Conservation (phyloP, 2,797 vertebrate genomes). For the Pelochelys cantorii region DNA sequence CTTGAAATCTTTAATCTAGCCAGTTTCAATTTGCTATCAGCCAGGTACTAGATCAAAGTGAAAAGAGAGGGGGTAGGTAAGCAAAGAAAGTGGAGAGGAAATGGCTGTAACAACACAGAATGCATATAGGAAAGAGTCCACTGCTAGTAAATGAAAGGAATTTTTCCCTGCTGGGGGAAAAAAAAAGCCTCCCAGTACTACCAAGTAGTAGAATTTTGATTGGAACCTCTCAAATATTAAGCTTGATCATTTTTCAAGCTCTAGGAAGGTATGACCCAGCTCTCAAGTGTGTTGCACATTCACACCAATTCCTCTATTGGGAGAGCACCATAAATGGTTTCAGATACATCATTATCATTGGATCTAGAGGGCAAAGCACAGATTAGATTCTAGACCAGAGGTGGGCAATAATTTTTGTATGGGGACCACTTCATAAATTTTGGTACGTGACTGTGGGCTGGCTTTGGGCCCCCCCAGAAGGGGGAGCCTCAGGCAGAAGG, state of each 20-base stretch:
- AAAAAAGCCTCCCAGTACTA: no score
- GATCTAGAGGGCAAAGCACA: no score
- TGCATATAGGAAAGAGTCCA: not conserved
- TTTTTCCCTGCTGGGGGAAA: not conserved
- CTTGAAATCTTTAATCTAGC: not conserved
- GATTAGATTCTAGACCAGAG: no score
- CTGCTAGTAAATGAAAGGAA: not conserved
- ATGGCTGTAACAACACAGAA: not conserved
- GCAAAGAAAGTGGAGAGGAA: not conserved
- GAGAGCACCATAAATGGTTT: not conserved
- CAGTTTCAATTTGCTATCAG: not conserved
- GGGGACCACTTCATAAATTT: no score
- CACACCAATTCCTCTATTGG: not conserved
- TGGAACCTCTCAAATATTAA: not conserved
- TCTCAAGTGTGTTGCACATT: rapidly evolving
- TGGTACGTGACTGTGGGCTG: no score
- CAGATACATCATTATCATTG: no score
- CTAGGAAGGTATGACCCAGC: not conserved
- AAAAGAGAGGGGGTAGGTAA: no score
- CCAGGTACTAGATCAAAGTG: not conserved
- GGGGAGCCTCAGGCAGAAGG: no score
- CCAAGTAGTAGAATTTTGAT: not conserved
- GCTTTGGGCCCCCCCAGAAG: no score
- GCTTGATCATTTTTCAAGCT: not conserved
- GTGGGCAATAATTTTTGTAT: no score